Conservation (phyloP, 2,797 vertebrate genomes). For the Parauchenoglanis ngamensis region DNA sequence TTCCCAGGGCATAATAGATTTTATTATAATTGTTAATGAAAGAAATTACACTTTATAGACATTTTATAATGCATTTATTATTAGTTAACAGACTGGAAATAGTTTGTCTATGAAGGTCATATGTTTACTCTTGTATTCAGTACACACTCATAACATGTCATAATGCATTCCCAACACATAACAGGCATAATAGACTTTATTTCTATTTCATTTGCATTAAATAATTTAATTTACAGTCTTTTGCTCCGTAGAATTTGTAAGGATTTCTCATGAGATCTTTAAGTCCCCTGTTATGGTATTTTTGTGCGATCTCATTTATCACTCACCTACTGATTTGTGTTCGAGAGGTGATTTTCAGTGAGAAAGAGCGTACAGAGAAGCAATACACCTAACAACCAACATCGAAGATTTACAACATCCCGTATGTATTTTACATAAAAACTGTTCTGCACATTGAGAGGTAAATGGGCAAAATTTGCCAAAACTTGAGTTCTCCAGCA, state of each 20-base stretch:
- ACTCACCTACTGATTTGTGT: not conserved
- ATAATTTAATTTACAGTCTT: not conserved
- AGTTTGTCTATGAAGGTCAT: not conserved
- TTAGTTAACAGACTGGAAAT: not conserved
- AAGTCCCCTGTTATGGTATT: not conserved
- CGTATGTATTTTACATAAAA: slow-evolving; percentile 13
- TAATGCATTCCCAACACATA: not conserved
- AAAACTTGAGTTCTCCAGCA: slow-evolving; percentile 43
- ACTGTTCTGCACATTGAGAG: slow-evolving; percentile 16
- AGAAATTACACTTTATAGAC: no score
- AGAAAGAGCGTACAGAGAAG: not conserved
- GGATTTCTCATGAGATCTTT: not conserved
- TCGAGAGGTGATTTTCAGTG: slow-evolving; percentile 2
- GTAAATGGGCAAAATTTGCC: slow-evolving; percentile 45
- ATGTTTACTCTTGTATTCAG: not conserved
- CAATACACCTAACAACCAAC: not conserved
- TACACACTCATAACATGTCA: not conserved
- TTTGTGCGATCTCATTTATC: not conserved
- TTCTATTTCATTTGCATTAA: not conserved
- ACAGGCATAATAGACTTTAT: not conserved
- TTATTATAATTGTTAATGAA: not conserved
- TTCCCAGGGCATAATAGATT: not conserved
- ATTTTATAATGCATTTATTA: not conserved
- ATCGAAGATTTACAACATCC: not conserved
- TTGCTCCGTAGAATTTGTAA: not conserved